phyloP scores from a whole-genome alignment of 2,113 vertebrate genomes.

The Psammodynastes pulverulentus region DNA sequence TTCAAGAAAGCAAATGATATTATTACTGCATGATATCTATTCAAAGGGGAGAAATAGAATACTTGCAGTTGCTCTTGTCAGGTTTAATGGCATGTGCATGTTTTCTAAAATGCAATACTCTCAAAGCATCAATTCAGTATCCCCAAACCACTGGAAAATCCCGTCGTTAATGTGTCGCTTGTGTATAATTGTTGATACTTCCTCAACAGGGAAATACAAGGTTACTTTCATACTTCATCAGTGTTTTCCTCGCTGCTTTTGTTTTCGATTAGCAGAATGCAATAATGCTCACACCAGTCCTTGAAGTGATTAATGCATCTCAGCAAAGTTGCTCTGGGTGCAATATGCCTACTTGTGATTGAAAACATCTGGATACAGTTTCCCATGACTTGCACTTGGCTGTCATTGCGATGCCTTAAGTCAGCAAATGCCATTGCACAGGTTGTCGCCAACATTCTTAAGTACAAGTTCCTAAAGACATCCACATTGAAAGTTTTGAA shows the following conservation, averaged over 20 bases:
- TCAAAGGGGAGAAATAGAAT: neutral
- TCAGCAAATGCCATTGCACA: neutral
- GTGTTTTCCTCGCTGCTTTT: neutral
- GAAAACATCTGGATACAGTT: neutral
- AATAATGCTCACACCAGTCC: neutral
- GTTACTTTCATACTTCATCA: neutral
- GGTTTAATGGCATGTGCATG: neutral
- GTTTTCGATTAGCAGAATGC: neutral
- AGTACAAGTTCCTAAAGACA: neutral
- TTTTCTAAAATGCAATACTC: neutral
- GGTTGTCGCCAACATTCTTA: neutral
- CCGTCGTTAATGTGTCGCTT: neutral
- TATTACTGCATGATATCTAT: neutral
- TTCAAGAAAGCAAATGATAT: neutral
- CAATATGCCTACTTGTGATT: neutral
- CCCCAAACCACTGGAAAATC: neutral
- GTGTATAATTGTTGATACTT: neutral
- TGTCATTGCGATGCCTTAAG: neutral
- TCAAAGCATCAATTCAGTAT: neutral
- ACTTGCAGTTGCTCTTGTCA: neutral
- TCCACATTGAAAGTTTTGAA: neutral
- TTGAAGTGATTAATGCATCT: neutral
- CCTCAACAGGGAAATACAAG: neutral
- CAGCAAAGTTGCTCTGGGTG: neutral
- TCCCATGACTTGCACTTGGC: neutral